Percentiles rank a stretch among this genome's conserved stretches.
These are phyloP conservation scores for Cyanoliseus patagonus DNA, from an alignment of 2,113 vertebrate genomes.

Conservation along the genomic window DNA sequence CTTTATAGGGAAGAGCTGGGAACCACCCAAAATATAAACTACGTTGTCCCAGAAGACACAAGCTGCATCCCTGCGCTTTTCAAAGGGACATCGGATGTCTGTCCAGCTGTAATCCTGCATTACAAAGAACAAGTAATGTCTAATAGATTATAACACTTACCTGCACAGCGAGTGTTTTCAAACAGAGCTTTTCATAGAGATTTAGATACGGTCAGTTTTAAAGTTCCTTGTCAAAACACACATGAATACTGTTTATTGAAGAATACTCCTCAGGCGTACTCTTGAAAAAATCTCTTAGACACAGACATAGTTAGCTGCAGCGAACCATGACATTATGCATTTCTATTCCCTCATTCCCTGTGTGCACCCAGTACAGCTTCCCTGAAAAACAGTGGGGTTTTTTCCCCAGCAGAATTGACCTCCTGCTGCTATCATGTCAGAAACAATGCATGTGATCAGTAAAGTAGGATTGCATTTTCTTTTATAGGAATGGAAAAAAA, in stretches of 20 bases:
- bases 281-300: constrained; percentile 62
- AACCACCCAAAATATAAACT: constrained; percentile 97
- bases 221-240: constrained; percentile 69
- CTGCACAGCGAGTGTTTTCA: constrained; percentile 61
- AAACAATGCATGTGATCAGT: constrained; percentile 26
- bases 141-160: constrained; percentile 64
- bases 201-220: constrained; percentile 63
- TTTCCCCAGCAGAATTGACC: background rate
- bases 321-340: constrained; percentile 44
- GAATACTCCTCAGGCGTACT: constrained; percentile 48
- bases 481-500: constrained; percentile 33
- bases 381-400: constrained; percentile 3
- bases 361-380: background rate
- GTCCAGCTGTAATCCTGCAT: constrained; percentile 95
- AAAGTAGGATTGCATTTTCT: constrained; percentile 30
- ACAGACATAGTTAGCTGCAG: constrained; percentile 56
- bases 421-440: background rate
- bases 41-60: constrained; percentile 98
- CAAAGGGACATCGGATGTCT: constrained; percentile 97
- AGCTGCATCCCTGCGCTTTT: constrained; percentile 94
- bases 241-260: constrained; percentile 54
- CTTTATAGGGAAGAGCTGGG: constrained; percentile 97
- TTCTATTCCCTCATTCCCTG: constrained; percentile 6
- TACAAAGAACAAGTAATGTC: constrained; percentile 59
- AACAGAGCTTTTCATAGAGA: constrained; percentile 62